Evolutionary conservation across 2,113 vertebrate genomes (phyloP).

Genomic region (Percopsis transmontana): DNA sequence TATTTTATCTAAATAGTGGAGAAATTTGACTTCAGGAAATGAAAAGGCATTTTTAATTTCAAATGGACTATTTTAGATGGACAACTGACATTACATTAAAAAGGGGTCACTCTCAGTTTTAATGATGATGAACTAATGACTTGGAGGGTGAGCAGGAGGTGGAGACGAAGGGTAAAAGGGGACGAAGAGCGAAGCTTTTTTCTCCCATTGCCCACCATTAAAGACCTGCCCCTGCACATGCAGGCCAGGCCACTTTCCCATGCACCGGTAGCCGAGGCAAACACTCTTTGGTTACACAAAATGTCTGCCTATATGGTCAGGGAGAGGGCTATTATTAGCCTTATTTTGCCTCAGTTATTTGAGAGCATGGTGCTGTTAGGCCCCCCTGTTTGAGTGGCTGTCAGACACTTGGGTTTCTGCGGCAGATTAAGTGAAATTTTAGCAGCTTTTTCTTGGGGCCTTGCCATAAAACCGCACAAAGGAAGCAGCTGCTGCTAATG

Average conservation of each 20-base stretch:
- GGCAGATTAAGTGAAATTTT: constrained; percentile 94
- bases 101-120: constrained; percentile 63
- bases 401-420: constrained; percentile 87
- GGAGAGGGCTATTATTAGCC: constrained; percentile 85
- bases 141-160: constrained; percentile 66
- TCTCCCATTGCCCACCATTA: constrained; percentile 50
- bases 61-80: neutral
- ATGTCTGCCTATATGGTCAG: constrained; percentile 77
- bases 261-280: constrained; percentile 51
- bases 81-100: constrained; percentile 44
- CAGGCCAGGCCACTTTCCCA: constrained; percentile 74
- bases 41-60: neutral
- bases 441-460: constrained; percentile 82
- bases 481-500: constrained; percentile 88
- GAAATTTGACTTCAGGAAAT: too few relatives aligned
- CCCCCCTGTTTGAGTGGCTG: constrained; percentile 84
- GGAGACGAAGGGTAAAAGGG: constrained; percentile 21
- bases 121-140: constrained; percentile 74
- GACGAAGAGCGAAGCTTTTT: constrained; percentile 47
- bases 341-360: constrained; percentile 84
- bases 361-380: constrained; percentile 87
- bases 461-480: constrained; percentile 83
- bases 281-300: constrained; percentile 84
- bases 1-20: neutral
- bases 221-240: constrained; percentile 56